Percentiles rank a stretch among this genome's conserved stretches.
phyloP scores from a whole-genome alignment of 1,140 invertebrate species.

The Sycophila sp. region DNA sequence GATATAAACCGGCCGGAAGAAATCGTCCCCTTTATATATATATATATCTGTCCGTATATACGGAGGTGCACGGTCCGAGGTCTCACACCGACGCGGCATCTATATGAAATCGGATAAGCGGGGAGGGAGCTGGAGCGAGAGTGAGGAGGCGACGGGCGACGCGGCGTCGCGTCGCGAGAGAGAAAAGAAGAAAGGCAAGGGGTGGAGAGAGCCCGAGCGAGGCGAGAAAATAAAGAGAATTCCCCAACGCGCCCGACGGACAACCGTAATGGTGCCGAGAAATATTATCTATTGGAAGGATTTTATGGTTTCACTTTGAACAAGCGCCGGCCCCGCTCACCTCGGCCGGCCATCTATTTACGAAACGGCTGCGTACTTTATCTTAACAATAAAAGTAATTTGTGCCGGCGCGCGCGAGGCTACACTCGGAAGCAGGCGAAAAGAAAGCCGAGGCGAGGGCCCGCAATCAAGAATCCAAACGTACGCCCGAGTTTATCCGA shows the following conservation, averaged over 20 bases:
- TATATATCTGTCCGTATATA: background rate
- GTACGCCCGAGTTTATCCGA: conserved; percentile 9
- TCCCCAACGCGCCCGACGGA: conserved; percentile 17
- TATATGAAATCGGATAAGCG: conserved; percentile 9
- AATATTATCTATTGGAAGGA: conserved; percentile 38
- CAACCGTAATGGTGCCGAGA: conserved; percentile 29
- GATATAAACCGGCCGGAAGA: background rate
- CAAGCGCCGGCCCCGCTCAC: too few species aligned
- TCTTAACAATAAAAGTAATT: conserved; percentile 31
- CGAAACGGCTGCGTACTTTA: conserved; percentile 24
- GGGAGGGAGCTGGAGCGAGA: background rate
- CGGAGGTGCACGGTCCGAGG: background rate
- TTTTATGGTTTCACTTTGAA: conserved; percentile 32
- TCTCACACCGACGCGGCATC: too few species aligned
- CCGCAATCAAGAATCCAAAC: conserved; percentile 23
- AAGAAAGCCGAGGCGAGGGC: background rate
- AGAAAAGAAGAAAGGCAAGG: background rate
- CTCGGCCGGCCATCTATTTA: conserved; percentile 17
- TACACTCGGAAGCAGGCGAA: background rate
- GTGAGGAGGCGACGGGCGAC: background rate
- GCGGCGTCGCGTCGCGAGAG: background rate
- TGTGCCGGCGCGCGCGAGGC: background rate
- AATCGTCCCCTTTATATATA: background rate
- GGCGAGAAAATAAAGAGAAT: conserved; percentile 26
- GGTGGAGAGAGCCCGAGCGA: background rate